Conservation (phyloP, 2,113 vertebrate genomes). For the Coturnix japonica region DNA sequence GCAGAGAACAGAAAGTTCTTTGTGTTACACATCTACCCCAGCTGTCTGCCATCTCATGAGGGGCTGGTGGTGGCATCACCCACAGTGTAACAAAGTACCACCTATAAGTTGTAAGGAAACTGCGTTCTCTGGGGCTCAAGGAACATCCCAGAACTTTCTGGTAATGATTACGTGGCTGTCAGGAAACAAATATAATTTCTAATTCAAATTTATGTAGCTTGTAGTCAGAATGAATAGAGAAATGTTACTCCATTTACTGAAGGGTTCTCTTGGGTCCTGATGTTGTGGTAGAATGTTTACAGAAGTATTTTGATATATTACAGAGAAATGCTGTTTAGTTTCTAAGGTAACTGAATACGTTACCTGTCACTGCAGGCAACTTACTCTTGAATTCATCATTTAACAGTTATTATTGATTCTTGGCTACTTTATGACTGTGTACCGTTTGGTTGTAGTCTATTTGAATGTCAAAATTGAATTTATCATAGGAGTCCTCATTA, state of each 20-base stretch:
- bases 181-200: background rate
- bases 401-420: slow-evolving; percentile 5
- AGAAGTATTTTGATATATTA: background rate
- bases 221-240: background rate
- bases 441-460: background rate
- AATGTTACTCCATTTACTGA: background rate
- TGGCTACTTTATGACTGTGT: background rate
- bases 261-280: background rate
- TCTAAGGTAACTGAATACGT: background rate
- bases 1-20: background rate
- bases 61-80: background rate
- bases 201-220: background rate
- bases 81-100: background rate
- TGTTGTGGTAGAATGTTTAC: background rate
- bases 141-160: background rate
- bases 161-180: background rate
- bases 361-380: background rate
- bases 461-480: slow-evolving; percentile 9
- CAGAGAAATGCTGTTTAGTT: background rate
- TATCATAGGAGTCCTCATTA: slow-evolving; percentile 5
- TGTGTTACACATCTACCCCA: background rate
- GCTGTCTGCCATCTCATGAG: background rate
- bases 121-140: background rate
- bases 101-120: background rate
- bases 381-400: background rate